Conservation (phyloP, 2,113 vertebrate genomes). For the Dipodomys stephensi region DNA sequence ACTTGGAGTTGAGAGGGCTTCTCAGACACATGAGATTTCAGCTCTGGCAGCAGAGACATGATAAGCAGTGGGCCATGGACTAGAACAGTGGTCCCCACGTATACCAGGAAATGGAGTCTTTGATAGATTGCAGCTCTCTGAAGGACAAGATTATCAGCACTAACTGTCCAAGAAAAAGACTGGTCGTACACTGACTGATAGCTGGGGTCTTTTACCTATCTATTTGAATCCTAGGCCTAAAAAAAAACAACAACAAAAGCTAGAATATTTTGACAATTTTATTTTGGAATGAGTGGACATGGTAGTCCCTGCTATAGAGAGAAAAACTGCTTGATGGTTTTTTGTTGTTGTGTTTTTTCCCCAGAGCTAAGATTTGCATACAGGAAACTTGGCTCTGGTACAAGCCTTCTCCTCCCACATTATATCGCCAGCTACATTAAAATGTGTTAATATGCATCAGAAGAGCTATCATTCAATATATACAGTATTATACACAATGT, state of each 20-base stretch:
- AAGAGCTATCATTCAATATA: neutral
- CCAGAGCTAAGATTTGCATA: neutral
- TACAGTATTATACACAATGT: neutral
- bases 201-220: neutral
- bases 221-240: neutral
- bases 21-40: neutral
- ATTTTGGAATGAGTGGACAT: neutral
- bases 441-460: neutral
- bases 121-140: neutral
- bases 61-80: neutral
- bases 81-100: neutral
- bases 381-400: neutral
- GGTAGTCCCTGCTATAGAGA: neutral
- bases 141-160: neutral
- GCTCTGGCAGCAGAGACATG: neutral
- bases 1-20: neutral
- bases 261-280: neutral
- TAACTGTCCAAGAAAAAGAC: neutral
- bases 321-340: neutral
- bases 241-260: neutral
- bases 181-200: neutral
- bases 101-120: neutral
- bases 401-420: neutral
- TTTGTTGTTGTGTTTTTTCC: neutral
- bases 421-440: neutral